phyloP scores from a whole-genome alignment of 2,113 vertebrate species.

The Turnix velox region DNA sequence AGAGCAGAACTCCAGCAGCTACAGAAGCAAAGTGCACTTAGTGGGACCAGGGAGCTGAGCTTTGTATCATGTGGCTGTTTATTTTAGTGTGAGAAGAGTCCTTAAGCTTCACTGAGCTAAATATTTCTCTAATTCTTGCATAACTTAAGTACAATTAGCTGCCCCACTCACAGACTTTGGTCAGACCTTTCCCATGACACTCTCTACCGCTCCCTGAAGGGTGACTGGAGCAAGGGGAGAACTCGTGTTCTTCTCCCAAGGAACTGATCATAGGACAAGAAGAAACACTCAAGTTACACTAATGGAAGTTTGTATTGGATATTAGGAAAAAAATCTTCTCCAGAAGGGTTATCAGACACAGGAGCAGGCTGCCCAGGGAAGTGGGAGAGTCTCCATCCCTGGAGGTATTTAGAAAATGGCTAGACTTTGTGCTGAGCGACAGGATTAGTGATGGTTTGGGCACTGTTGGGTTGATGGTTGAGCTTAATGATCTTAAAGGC shows the following conservation, averaged over 20 bases:
- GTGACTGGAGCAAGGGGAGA: not conserved
- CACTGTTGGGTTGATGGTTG: not conserved
- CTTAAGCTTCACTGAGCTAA: not conserved
- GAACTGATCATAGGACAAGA: not conserved
- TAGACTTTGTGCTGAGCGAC: not conserved
- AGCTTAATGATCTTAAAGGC: not conserved
- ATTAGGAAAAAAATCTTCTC: not conserved
- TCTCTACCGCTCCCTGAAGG: not conserved
- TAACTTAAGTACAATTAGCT: not conserved
- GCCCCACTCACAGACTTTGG: not conserved
- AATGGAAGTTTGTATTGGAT: not conserved
- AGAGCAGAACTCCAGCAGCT: not conserved
- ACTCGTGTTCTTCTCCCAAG: not conserved
- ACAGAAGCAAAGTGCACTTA: fast-evolving
- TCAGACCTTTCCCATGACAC: not conserved
- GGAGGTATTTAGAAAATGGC: not conserved
- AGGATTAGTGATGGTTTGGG: not conserved
- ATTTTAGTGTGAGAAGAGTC: conserved; percentile 24
- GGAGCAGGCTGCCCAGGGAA: not conserved
- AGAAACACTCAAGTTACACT: not conserved
- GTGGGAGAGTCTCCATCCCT: not conserved
- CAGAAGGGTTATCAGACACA: not conserved
- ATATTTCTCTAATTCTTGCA: conserved; percentile 27
- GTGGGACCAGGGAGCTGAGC: not conserved
- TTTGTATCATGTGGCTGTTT: not conserved